phyloP scores from a whole-genome alignment of 2,888 invertebrate species.

The Theristus sp. region DNA sequence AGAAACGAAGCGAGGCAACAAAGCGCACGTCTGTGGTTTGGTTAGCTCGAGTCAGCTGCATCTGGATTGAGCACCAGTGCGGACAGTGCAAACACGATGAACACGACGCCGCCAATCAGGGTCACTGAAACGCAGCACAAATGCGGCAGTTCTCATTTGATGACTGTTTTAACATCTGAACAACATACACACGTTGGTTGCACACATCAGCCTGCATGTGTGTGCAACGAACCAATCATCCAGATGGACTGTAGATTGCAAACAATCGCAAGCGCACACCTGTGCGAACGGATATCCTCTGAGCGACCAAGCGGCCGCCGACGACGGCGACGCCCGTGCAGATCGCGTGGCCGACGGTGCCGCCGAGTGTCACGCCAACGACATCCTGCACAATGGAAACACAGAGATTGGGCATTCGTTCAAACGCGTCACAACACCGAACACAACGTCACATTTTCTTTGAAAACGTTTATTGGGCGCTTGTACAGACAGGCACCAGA shows the following conservation, averaged over 20 bases:
- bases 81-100: slow-evolving; percentile 76
- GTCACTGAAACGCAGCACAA: slow-evolving; percentile 81
- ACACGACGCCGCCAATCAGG: slow-evolving; percentile 82
- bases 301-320: slow-evolving; percentile 86
- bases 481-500: no score
- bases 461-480: no score
- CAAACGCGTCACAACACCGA: not conserved
- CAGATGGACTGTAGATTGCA: no score
- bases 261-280: slow-evolving; percentile 43
- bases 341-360: slow-evolving; percentile 74
- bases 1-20: no score
- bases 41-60: no score
- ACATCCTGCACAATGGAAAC: slow-evolving; percentile 44
- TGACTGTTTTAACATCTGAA: no score
- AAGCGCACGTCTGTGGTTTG: no score
- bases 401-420: not conserved
- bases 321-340: slow-evolving; percentile 93
- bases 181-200: no score
- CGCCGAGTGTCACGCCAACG: slow-evolving; percentile 78
- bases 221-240: no score
- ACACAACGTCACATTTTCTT: not conserved
- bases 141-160: no score
- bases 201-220: no score
- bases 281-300: slow-evolving; percentile 87
- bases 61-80: slow-evolving; percentile 66